Base-by-base conservation (phyloP, 35 echinoderm and acorn worm species). In the Ptychodera flava region DNA sequence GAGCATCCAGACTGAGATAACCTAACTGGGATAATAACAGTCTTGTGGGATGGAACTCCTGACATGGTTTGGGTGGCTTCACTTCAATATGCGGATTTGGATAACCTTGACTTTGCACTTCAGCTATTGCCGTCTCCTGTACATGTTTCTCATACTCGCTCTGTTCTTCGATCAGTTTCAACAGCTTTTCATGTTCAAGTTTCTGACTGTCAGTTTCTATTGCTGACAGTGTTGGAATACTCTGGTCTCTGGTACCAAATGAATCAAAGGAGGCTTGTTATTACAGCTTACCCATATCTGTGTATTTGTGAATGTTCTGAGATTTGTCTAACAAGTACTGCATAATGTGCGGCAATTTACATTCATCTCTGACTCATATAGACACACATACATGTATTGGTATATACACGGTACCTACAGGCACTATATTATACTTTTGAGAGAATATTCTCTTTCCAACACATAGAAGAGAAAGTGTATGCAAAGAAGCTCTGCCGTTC, bases 81-180 rank as follows among this genome's bases (percentile, higher is more conserved):
- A 89, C 35, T 78, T 99, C 96, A 12, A 88, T 99, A 37, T 92
- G 93, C 38, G 92, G 89, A 82, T 99, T 99, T 27, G 96, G 96
- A 88, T 90, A 99, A 31, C 88, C 92, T 15, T 80, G 89, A 80
- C 84, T 88, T 28, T 81, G 82, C 16, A 92, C 90, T 78, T 94
- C 93, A 16, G 88, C 92, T 29, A 35, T 79, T 0, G 96, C 96
- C 36, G 88, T 88, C 36, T 92, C 88, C 27, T 86, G 83, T 2
- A 93, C 93, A 80, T 88, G 89, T 29, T 88, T 84, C 88, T 99
- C 96, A 76, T 92, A 92, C 22, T 94, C 88, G 29, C 87, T 94
- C 83, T 99, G 96, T 33, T 99, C 90, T 22, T 99, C 89, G 33
- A 99, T 89, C 6, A 97, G 80, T n/a, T 78, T 37, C 6, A 82